phyloP scores from a whole-genome alignment of 2,797 vertebrate species.

The Simalia tracyae region DNA sequence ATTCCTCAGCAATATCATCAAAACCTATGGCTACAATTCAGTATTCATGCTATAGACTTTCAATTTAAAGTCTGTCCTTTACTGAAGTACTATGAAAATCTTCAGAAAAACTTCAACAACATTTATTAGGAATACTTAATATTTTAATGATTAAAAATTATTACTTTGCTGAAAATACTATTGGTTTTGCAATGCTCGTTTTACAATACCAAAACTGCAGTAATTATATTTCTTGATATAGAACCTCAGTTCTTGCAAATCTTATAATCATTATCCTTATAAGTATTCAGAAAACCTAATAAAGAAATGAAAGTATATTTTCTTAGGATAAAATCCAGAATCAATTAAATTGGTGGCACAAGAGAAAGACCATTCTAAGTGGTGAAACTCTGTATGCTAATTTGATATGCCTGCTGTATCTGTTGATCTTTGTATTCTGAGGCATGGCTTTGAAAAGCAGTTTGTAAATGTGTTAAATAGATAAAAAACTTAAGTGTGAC shows the following conservation, averaged over 20 bases:
- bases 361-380: too few species aligned
- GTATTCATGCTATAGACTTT: not conserved
- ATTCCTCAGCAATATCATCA: not conserved
- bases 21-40: not conserved
- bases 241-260: too few species aligned
- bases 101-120: too few species aligned
- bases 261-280: too few species aligned
- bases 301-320: too few species aligned
- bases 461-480: not conserved
- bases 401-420: not conserved
- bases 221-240: too few species aligned
- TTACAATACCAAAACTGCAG: too few species aligned
- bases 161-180: not conserved
- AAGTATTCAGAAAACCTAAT: too few species aligned
- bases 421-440: not conserved
- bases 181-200: not conserved
- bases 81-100: too few species aligned
- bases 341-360: too few species aligned
- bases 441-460: not conserved
- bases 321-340: too few species aligned
- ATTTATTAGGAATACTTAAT: too few species aligned
- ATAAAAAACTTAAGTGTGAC: not conserved
- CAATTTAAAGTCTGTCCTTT: not conserved
- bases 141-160: not conserved
- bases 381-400: not conserved